These are phyloP conservation scores for Chrysolina haemoptera DNA, from an alignment of 2,888 invertebrate genomes.

Conservation along the genomic window DNA sequence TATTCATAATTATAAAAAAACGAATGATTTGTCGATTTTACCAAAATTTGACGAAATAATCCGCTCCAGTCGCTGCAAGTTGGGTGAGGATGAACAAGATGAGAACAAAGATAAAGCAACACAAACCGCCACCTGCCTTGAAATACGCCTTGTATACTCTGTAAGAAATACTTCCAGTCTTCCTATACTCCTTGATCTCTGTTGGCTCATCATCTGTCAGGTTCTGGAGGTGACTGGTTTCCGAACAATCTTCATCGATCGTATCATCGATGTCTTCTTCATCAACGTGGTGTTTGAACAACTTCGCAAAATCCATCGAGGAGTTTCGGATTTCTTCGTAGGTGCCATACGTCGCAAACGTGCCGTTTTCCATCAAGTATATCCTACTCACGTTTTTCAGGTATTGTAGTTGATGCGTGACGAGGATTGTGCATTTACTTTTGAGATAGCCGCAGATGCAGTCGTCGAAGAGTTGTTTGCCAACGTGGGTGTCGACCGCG, in stretches of 20 bases:
- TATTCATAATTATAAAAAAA: not conserved
- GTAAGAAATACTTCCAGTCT: constrained; percentile 71
- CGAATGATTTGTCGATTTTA: constrained; percentile 60
- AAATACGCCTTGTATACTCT: constrained; percentile 81
- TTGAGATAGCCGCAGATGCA: constrained; percentile 74
- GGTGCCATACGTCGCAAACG: constrained; percentile 67
- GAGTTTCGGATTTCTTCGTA: constrained; percentile 71
- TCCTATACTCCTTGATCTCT: constrained; percentile 50
- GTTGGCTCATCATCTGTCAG: constrained; percentile 52
- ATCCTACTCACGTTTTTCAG: constrained; percentile 78
- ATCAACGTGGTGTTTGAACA: constrained; percentile 68
- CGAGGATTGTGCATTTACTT: constrained; percentile 80
- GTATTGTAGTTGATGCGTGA: constrained; percentile 89
- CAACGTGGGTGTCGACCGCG: constrained; percentile 86
- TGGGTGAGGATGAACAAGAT: constrained; percentile 80
- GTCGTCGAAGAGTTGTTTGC: constrained; percentile 81
- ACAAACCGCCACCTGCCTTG: constrained; percentile 79
- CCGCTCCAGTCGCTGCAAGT: constrained; percentile 80
- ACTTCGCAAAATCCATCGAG: constrained; percentile 72
- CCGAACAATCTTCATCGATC: constrained; percentile 45
- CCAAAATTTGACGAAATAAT: constrained; percentile 88
- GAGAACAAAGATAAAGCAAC: constrained; percentile 74
- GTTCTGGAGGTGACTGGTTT: constrained; percentile 42
- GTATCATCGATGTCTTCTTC: constrained; percentile 55
- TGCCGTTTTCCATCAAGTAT: constrained; percentile 78